Conservation (phyloP, 2,113 vertebrate genomes). For the Ophthalmolycus amberensis region DNA sequence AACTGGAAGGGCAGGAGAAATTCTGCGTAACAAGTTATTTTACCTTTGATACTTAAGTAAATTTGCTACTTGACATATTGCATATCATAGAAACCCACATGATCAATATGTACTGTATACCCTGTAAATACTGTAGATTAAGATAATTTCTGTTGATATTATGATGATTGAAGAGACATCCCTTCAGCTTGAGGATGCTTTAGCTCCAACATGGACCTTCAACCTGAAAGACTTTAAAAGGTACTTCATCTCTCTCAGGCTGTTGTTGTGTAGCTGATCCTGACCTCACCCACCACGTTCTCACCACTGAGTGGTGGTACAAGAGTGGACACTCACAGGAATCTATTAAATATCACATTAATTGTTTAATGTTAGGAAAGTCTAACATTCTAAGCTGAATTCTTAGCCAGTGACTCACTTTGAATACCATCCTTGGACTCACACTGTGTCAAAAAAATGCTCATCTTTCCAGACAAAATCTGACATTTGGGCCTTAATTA, state of each 20-base stretch:
- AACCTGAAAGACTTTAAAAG: background rate
- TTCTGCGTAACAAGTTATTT: background rate
- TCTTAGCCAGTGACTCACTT: background rate
- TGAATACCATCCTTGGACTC: background rate
- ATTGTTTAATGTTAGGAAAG: background rate
- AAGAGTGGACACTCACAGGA: background rate
- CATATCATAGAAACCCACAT: background rate
- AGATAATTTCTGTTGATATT: too few relatives aligned
- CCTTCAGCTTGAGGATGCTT: background rate
- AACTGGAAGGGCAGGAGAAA: too few relatives aligned
- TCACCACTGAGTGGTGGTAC: background rate
- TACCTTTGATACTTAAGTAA: background rate
- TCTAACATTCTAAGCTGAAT: background rate
- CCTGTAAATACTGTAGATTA: background rate
- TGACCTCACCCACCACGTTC: background rate
- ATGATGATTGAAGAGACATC: background rate
- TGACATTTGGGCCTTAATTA: background rate
- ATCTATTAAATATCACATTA: background rate
- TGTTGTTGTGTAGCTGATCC: background rate
- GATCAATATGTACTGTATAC: background rate
- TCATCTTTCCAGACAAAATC: background rate
- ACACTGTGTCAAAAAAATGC: background rate
- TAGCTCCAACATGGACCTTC: background rate
- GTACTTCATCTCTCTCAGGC: background rate
- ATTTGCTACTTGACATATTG: background rate